These are phyloP conservation scores for Agrochola litura DNA, from an alignment of 2,888 invertebrate species.

Conservation along the genomic window DNA sequence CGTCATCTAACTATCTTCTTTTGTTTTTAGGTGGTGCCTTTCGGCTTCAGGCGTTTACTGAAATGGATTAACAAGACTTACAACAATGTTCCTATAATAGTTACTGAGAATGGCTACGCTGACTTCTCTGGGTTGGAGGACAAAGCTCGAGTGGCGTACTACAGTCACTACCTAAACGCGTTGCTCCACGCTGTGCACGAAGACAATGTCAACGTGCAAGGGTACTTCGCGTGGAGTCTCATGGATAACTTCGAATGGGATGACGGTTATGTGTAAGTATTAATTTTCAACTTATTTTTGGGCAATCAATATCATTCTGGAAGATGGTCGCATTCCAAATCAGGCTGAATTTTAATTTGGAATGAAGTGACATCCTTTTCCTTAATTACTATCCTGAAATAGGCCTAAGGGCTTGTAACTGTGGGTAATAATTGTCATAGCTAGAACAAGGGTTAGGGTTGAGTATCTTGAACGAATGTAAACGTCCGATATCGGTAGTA, in stretches of 20 bases:
- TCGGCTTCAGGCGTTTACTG: slow-evolving; percentile 90
- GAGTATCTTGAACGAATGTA: not conserved
- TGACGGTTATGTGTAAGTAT: slow-evolving; percentile 93
- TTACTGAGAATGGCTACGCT: slow-evolving; percentile 90
- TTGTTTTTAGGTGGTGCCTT: slow-evolving; percentile 89
- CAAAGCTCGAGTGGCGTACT: slow-evolving; percentile 90
- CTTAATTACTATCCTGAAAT: not conserved
- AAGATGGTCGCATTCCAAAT: not conserved
- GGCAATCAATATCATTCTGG: not conserved
- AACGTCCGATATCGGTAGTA: too few relatives aligned
- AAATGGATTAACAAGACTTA: slow-evolving; percentile 89
- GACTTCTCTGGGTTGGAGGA: slow-evolving; percentile 89
- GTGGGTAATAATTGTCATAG: not conserved
- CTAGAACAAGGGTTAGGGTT: not conserved
- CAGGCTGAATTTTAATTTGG: not conserved
- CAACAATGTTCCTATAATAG: slow-evolving; percentile 88
- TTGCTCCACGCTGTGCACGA: slow-evolving; percentile 88
- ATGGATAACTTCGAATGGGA: slow-evolving; percentile 97
- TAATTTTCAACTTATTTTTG: not conserved
- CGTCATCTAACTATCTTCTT: not conserved
- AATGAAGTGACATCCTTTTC: not conserved
- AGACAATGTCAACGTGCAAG: slow-evolving; percentile 92
- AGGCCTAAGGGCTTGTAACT: not conserved
- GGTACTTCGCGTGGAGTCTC: slow-evolving; percentile 95
- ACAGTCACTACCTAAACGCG: slow-evolving; percentile 88